A percentile compares a stretch with the other conserved stretches of the same genome.
These are phyloP conservation scores for Cheumatopsyche charites DNA, from an alignment of 1,140 invertebrate genomes.

Conservation along the genomic window DNA sequence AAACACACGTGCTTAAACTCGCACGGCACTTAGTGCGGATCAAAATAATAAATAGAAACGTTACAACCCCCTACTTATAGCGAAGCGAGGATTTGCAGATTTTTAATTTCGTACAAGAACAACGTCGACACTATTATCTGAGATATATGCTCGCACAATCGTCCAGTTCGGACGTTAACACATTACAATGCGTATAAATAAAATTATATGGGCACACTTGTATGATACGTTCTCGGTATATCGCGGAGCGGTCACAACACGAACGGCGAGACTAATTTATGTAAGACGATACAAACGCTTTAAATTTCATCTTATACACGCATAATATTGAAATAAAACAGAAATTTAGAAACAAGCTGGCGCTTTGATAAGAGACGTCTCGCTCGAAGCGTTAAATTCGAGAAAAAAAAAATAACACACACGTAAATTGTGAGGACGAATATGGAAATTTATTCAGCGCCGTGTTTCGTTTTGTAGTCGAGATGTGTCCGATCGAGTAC, in stretches of 20 bases:
- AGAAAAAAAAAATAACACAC: no score
- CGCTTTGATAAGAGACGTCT: no score
- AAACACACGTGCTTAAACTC: conserved; percentile 25
- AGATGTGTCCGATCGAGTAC: not conserved
- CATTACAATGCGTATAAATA: not conserved
- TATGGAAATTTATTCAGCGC: not conserved
- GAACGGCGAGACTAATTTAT: not conserved
- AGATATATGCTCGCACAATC: no score
- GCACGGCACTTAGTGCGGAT: conserved; percentile 34
- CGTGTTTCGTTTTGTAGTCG: not conserved
- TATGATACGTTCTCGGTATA: not conserved
- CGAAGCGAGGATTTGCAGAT: not conserved
- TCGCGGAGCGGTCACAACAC: no score
- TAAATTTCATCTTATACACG: no score
- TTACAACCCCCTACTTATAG: not conserved
- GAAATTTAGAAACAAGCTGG: no score
- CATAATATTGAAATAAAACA: no score
- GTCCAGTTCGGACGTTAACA: not conserved
- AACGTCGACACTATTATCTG: no score
- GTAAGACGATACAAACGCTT: not conserved
- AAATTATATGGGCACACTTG: not conserved
- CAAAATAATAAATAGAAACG: not conserved
- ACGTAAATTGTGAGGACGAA: no score
- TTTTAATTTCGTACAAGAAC: not conserved
- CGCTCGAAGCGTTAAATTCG: no score